Conservation (phyloP, 2,888 invertebrate genomes). For the Synergus laeviventris region DNA sequence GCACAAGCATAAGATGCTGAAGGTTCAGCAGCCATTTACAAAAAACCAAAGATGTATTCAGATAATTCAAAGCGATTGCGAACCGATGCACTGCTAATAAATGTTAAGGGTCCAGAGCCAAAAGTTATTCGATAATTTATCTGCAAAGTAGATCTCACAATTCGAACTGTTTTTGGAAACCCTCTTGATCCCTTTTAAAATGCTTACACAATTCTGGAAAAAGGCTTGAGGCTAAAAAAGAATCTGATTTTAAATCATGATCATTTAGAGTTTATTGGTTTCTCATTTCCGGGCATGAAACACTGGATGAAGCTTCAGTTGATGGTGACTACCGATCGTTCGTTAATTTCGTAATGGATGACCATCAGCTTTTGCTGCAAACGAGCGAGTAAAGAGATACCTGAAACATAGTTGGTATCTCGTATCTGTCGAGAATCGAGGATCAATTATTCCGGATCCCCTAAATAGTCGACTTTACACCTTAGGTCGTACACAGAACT, state of each 20-base stretch:
- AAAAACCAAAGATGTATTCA: constrained; percentile 24
- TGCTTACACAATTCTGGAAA: no score
- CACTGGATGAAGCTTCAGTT: constrained; percentile 48
- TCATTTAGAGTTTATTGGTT: constrained; percentile 19
- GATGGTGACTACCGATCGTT: constrained; percentile 49
- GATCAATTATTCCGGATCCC: constrained; percentile 56
- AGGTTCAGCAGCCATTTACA: constrained; percentile 20
- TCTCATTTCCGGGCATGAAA: constrained; percentile 42
- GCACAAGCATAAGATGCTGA: constrained; percentile 6
- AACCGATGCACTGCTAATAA: constrained; percentile 6
- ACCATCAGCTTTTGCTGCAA: constrained; percentile 55
- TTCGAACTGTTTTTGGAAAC: no score
- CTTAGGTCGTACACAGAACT: constrained; percentile 41
- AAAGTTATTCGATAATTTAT: constrained; percentile 19
- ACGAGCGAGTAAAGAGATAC: constrained; percentile 54
- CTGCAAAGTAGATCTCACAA: background rate
- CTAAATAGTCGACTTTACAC: constrained; percentile 57
- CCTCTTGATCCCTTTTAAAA: no score
- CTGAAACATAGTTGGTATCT: constrained; percentile 39
- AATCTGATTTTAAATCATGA: constrained; percentile 13
- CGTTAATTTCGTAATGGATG: constrained; percentile 55
- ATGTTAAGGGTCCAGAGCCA: constrained; percentile 26
- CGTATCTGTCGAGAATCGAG: constrained; percentile 39
- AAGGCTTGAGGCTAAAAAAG: background rate
- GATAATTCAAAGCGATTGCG: constrained; percentile 32